Conservation (phyloP, 2,888 invertebrate genomes). For the Melanostoma mellinum region DNA sequence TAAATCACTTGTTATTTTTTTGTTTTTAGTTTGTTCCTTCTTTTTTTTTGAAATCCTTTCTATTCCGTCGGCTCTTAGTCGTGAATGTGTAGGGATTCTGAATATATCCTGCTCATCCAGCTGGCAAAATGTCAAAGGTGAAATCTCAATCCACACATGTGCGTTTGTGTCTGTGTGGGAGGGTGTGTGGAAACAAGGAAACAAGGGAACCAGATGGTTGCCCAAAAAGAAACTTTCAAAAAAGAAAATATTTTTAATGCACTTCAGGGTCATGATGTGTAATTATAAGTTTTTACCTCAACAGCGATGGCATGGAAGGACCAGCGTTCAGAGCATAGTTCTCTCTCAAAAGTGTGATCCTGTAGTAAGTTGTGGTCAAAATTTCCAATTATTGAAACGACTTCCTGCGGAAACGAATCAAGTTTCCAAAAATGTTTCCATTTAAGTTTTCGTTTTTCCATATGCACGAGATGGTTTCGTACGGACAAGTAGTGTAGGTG, state of each 20-base stretch:
- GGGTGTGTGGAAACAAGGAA: too few species aligned
- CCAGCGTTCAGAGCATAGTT: background rate
- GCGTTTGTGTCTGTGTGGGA: background rate
- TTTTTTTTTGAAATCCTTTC: background rate
- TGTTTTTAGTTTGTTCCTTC: background rate
- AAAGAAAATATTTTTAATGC: conserved; percentile 42
- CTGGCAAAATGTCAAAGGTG: conserved; percentile 34
- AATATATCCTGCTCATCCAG: conserved; percentile 18
- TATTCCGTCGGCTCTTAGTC: background rate
- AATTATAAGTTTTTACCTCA: conserved; percentile 53
- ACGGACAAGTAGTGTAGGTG: too few species aligned
- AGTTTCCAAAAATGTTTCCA: conserved; percentile 52
- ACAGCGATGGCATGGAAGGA: conserved; percentile 19
- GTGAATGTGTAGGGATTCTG: conserved; percentile 8
- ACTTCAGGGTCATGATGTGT: conserved; percentile 64
- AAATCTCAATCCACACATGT: background rate
- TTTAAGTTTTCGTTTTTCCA: conserved; percentile 26
- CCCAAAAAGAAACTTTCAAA: conserved; percentile 15
- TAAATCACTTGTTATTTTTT: conserved; percentile 59
- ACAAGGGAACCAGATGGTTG: conserved; percentile 33
- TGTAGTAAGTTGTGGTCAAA: conserved; percentile 18
- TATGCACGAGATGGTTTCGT: background rate
- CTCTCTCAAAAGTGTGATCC: background rate
- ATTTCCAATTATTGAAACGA: conserved; percentile 65
- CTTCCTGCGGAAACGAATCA: conserved; percentile 62